Base-by-base conservation (phyloP, 2,888 invertebrate species). In the Macrophya alboannulata region DNA sequence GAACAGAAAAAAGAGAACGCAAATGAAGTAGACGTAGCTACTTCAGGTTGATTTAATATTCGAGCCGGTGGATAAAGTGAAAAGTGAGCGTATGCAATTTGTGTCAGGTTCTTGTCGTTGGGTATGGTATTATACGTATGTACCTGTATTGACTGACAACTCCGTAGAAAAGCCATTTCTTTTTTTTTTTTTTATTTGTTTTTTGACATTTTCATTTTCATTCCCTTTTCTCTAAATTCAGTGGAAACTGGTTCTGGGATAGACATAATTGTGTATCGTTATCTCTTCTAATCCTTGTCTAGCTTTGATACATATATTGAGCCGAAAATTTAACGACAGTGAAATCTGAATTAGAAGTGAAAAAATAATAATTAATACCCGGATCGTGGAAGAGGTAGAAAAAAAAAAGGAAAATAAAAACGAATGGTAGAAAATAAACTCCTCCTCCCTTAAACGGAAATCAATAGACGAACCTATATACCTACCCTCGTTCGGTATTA, bases 31-130 rank as follows among this genome's bases (percentile, higher is more conserved):
- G 55, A 77, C 77, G 72, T 21, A 12, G 10, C 72, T 37, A 77
- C 77, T 77, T 37, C 77, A 51, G 81, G 62, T 21, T 62, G 62
- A 81, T 81, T 81, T 62, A 81, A 81, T 81, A 81, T 81, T 81
- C 81, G 81, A 43, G 62, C 43, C 59, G 62, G 37, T 59, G 40
- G 81, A 81, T 81, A 21, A 81, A 62, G 62, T 62, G 81, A 81
- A 81, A 62, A 81, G 81, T 62, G 59, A 81, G 81, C 62, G 81
- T 43, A 62, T 81, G 62, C 62, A 81, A 62, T 81, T 81, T 62
- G 81, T 62, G 81, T 62, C 81, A 62, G 37, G 81, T 15, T 45
- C 43, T 76, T 12, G n/a, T 76, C 45, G 48, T 43, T 31, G 31
- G 17, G 62, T n/a, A 62, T n/a, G 62, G 21, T 48, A 15, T 48